Conservation (phyloP, 2,888 invertebrate genomes). For the Megaustenia siamemsis region DNA sequence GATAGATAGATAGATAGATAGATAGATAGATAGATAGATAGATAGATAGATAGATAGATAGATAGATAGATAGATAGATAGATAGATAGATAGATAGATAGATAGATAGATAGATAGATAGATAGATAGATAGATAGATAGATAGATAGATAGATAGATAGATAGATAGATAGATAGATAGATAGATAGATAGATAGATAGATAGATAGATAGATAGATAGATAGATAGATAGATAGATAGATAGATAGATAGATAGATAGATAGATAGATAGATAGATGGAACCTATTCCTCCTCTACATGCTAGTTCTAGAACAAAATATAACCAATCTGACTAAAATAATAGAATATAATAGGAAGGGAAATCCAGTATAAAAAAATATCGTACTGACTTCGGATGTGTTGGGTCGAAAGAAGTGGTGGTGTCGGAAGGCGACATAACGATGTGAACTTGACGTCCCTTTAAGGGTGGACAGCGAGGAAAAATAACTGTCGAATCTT, state of each 20-base stretch:
- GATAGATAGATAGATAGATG: not conserved
- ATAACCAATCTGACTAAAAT: no score
- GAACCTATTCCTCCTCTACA: no score
- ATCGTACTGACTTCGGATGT: no score
- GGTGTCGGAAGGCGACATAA: no score
- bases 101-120: not conserved
- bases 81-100: not conserved
- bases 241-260: not conserved
- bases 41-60: not conserved
- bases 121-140: not conserved
- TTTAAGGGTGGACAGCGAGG: no score
- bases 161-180: not conserved
- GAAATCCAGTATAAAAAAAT: no score
- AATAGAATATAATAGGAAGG: no score
- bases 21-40: not conserved
- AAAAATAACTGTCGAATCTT: no score
- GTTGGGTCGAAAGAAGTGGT: no score
- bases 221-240: not conserved
- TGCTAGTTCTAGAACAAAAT: no score
- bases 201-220: not conserved
- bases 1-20: no score
- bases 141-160: not conserved
- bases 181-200: not conserved
- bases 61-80: not conserved
- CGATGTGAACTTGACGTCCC: no score